Evolutionary conservation across 35 echinoderm and acorn worm species (phyloP).

Genomic region (Apostichopus japonicus): DNA sequence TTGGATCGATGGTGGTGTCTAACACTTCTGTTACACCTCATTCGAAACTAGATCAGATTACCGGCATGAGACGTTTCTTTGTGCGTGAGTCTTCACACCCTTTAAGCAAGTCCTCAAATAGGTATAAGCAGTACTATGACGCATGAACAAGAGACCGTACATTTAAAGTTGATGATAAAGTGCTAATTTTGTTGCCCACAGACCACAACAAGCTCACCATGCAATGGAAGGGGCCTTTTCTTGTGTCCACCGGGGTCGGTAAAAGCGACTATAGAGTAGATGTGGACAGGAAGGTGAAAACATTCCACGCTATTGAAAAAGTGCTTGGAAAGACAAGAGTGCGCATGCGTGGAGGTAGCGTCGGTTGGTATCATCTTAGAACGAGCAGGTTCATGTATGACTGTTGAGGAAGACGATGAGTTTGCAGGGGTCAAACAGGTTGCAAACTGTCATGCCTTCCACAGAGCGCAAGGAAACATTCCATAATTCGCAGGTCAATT

Average conservation of each 20-base stretch:
- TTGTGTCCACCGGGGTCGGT: background rate
- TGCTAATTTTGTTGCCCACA: slow-evolving; percentile 45
- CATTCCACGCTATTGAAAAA: slow-evolving; percentile 59
- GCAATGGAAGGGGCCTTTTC: slow-evolving; percentile 64
- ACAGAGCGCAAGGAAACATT: background rate
- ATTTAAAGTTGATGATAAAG: slow-evolving; percentile 49
- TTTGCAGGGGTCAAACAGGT: background rate
- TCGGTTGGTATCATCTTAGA: background rate
- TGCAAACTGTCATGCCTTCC: background rate
- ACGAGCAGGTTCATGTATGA: slow-evolving; percentile 7
- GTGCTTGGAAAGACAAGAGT: background rate
- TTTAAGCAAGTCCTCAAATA: slow-evolving; percentile 8
- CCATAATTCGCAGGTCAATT: background rate
- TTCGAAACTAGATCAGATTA: slow-evolving; percentile 14
- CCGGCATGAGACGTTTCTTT: too few relatives aligned
- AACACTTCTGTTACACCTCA: too few relatives aligned
- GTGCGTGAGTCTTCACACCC: too few relatives aligned
- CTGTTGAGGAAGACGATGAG: slow-evolving; percentile 6
- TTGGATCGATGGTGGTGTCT: too few relatives aligned
- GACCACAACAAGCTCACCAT: slow-evolving; percentile 52
- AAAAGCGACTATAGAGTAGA: slow-evolving; percentile 26
- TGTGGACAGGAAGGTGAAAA: slow-evolving; percentile 46
- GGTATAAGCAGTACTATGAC: slow-evolving; percentile 54
- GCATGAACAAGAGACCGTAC: slow-evolving; percentile 13
- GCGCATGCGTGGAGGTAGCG: too few relatives aligned